Evolutionary conservation across 2,888 invertebrate species (phyloP), one percentile per base, ranked within the genome.

Genomic region (Cephus nigrinus): DNA sequence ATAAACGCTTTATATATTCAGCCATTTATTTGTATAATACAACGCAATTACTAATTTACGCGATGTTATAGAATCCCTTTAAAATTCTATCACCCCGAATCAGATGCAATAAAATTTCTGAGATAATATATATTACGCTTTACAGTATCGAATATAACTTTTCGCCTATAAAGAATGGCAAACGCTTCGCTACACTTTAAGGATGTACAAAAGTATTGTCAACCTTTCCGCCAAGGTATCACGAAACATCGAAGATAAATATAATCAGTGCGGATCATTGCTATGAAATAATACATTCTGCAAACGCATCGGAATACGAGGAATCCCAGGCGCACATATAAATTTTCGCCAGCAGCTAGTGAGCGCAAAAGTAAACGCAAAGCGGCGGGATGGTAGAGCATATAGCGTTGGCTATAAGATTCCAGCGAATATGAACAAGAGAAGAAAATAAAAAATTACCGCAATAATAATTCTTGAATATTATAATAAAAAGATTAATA

Each of bases 271-370:
- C 23, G 23, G 55, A 55, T 55, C 55, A 55, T 55, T 55, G 55
- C 23, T n/a, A 31, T 75, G 73, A 74, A 76, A 78, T 75, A 77
- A 76, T 80, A 79, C 40, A 79, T 80, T 69, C 73, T 69, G 55
- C 69, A 80, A 79, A 80, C 69, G 36, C 73, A 76, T 81, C 36
- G 71, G 74, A 79, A 81, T 81, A 81, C 76, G 71, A 71, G 78
- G 79, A 80, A 77, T 82, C 74, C 77, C 77, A 40, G 75, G 69
- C 74, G 77, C 71, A 75, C 69, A 34, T 81, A 84, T 82, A 84
- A 82, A 82, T 84, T 83, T 86, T 82, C 76, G 80, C 73, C 75
- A 76, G 80, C 78, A 81, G 82, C 82, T 84, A 81, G 80, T 75
- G 77, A 80, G 77, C 78, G 77, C 74, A 84, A 83, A 81, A 81